A percentile compares a stretch with the other conserved stretches of the same genome.
Conservation (phyloP, 2,113 vertebrate genomes). For the Gorilla gorilla region DNA sequence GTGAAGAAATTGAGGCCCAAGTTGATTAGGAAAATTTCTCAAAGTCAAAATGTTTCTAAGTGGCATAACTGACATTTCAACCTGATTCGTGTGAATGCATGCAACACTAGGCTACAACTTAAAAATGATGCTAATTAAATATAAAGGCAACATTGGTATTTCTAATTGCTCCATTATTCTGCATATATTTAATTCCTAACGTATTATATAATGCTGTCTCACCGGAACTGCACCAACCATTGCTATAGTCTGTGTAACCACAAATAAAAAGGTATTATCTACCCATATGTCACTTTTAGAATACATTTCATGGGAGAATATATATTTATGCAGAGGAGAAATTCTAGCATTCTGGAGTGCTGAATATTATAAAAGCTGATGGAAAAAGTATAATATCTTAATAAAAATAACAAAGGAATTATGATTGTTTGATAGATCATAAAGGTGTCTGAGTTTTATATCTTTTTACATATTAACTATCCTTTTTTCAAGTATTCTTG, state of each 20-base stretch:
- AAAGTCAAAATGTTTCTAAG: neutral
- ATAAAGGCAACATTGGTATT: neutral
- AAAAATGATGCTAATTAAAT: neutral
- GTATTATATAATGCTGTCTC: neutral
- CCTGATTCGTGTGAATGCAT: neutral
- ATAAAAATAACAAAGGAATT: neutral
- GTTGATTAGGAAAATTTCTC: neutral
- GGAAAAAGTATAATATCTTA: neutral
- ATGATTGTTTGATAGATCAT: neutral
- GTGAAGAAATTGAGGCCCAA: neutral
- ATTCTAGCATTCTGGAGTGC: neutral
- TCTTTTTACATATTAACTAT: neutral
- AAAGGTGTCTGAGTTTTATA: neutral
- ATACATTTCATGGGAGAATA: neutral
- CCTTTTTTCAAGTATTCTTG: neutral
- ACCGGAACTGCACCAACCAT: neutral
- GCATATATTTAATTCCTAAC: neutral
- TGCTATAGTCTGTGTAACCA: neutral
- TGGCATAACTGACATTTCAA: neutral
- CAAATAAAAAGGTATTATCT: neutral
- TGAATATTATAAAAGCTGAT: neutral
- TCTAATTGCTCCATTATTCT: slow-evolving; percentile 11
- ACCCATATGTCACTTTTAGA: neutral
- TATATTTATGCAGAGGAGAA: neutral
- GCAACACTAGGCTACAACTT: neutral